Percentiles rank a stretch among this genome's conserved stretches.
Conservation (phyloP, 37 sponge, comb jelly and placozoan species). For the Haliclona indistincta region DNA sequence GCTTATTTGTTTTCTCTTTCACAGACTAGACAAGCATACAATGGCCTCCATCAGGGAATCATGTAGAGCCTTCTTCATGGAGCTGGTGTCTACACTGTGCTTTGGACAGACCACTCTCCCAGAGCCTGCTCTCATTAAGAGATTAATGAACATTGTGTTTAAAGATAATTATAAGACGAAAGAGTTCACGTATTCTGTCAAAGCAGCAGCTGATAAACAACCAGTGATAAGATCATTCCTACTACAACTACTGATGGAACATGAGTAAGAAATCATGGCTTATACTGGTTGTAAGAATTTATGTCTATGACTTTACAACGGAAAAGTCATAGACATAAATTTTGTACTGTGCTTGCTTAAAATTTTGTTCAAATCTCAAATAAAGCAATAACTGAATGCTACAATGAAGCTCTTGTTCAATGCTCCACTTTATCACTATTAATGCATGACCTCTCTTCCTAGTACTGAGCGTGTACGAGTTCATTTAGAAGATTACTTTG, state of each 20-base stretch:
- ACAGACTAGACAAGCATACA: not conserved
- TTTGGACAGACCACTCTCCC: constrained; percentile 61
- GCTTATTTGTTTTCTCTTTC: not conserved
- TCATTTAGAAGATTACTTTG: constrained; percentile 43
- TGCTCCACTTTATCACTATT: no score
- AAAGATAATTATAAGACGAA: constrained; percentile 23
- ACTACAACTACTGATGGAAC: constrained; percentile 54
- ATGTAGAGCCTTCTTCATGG: constrained; percentile 57
- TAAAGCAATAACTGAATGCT: no score
- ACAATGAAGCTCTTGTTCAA: no score
- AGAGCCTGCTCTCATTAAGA: constrained; percentile 46
- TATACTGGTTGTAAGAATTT: no score
- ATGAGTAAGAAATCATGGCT: constrained; percentile 26
- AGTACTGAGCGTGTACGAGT: constrained; percentile 36
- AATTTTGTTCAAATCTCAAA: no score
- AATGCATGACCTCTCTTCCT: not conserved
- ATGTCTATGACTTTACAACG: no score
- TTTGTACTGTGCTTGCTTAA: no score
- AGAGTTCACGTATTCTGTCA: constrained; percentile 37
- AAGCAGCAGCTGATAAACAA: constrained; percentile 25
- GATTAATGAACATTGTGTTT: constrained; percentile 53
- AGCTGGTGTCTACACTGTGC: constrained; percentile 63
- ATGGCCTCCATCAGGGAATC: constrained; percentile 2
- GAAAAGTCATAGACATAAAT: no score
- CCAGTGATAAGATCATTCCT: constrained; percentile 64